Evolutionary conservation across 2,113 vertebrate genomes (phyloP).

Genomic region (Notothenia rossii): DNA sequence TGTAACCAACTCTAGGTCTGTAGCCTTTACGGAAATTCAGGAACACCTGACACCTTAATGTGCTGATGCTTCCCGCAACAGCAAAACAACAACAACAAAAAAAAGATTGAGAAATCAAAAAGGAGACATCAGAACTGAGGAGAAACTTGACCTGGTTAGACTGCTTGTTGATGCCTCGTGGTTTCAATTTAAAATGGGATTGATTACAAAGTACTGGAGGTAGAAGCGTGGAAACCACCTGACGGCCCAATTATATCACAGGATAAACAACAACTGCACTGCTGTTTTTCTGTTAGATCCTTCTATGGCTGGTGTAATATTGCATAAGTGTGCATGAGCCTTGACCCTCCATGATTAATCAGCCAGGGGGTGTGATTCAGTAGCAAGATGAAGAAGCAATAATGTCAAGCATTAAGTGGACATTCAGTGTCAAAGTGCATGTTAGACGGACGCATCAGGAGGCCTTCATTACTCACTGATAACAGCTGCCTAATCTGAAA

Average conservation of each 20-base stretch:
- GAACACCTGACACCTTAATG: slow-evolving; percentile 50
- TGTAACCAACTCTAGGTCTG: slow-evolving; percentile 30
- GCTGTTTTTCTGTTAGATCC: slow-evolving; percentile 41
- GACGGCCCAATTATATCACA: slow-evolving; percentile 34
- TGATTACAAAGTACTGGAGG: slow-evolving; percentile 32
- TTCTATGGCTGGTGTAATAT: neutral
- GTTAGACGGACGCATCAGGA: neutral
- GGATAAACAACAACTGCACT: slow-evolving; percentile 55
- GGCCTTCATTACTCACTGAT: neutral
- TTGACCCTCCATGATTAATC: neutral
- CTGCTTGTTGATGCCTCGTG: slow-evolving; percentile 54
- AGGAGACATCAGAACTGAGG: slow-evolving; percentile 9
- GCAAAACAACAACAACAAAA: slow-evolving; percentile 46
- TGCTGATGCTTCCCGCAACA: slow-evolving; percentile 37
- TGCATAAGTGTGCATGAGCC: neutral
- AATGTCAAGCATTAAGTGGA: neutral
- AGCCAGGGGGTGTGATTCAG: neutral
- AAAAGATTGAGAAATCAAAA: slow-evolving; percentile 72
- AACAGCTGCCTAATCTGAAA: slow-evolving; percentile 5
- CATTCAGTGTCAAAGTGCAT: neutral
- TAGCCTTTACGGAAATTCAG: slow-evolving; percentile 27
- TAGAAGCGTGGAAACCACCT: slow-evolving; percentile 27
- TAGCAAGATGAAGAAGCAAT: neutral
- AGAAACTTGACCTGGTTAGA: slow-evolving; percentile 54
- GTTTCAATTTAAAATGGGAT: slow-evolving; percentile 43